Conservation (phyloP, 2,888 invertebrate species). For the Caenorhabditis parvicauda region DNA sequence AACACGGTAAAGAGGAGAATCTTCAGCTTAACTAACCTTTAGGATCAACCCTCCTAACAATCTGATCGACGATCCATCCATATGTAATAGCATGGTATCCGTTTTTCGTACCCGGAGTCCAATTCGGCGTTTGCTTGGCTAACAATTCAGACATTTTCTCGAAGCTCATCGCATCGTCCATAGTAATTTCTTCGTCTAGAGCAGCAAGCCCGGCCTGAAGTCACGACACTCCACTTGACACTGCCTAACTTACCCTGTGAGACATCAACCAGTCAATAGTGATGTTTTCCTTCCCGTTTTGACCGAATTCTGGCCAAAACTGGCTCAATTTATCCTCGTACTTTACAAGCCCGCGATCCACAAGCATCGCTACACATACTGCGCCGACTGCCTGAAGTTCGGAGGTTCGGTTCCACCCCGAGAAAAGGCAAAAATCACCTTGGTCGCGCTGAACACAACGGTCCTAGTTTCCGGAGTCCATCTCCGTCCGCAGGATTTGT, state of each 20-base stretch:
- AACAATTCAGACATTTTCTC: conserved; percentile 61
- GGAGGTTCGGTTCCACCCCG: not conserved
- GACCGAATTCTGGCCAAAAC: conserved; percentile 66
- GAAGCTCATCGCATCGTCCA: conserved; percentile 61
- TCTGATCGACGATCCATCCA: conserved; percentile 65
- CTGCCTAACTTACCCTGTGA: conserved; percentile 31
- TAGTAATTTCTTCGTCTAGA: conserved; percentile 60
- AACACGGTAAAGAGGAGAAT: too few species aligned
- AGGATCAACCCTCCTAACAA: conserved; percentile 63
- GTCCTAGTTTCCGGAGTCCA: conserved; percentile 57
- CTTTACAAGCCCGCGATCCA: conserved; percentile 62
- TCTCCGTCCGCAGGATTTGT: conserved; percentile 39
- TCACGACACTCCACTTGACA: not conserved
- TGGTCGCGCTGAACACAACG: conserved; percentile 58
- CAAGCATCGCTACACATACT: conserved; percentile 59
- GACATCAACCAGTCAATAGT: conserved; percentile 62
- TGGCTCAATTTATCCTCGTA: conserved; percentile 62
- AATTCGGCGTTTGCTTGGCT: conserved; percentile 61
- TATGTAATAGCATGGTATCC: conserved; percentile 65
- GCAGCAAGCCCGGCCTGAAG: conserved; percentile 63
- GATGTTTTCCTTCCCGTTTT: conserved; percentile 65
- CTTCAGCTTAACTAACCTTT: too few species aligned
- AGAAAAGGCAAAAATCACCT: conserved; percentile 34
- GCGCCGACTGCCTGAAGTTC: conserved; percentile 52
- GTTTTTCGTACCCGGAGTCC: conserved; percentile 55